Evolutionary conservation across 1,140 invertebrate species (phyloP).

Genomic region (Probaryconus sp.): DNA sequence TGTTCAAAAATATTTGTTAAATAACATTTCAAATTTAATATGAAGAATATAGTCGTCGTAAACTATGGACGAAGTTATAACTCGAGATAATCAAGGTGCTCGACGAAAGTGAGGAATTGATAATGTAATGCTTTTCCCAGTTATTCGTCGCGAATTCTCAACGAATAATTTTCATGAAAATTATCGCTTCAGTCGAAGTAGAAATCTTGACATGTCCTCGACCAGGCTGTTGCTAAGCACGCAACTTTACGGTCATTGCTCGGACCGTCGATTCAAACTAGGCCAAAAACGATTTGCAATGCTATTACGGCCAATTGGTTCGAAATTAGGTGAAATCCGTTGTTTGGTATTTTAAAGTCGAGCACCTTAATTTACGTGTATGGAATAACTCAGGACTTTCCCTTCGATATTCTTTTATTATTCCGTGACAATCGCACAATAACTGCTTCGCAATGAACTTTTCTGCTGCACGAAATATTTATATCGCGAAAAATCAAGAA

Average conservation of each 20-base stretch:
- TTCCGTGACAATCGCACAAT: slow-evolving; percentile 2
- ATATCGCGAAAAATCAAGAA: no score
- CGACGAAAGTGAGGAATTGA: background rate
- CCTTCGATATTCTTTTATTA: slow-evolving; percentile 20
- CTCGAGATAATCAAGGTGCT: no score
- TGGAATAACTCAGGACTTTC: background rate
- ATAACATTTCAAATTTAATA: no score
- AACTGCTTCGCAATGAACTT: no score
- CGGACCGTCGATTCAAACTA: background rate
- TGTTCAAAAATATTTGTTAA: no score
- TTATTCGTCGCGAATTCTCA: background rate
- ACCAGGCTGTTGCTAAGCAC: slow-evolving; percentile 29
- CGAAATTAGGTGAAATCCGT: slow-evolving; percentile 17
- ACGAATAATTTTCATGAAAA: slow-evolving; percentile 12
- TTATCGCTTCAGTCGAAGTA: slow-evolving; percentile 10
- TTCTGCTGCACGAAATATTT: no score
- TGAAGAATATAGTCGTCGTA: no score
- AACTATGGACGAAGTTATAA: no score
- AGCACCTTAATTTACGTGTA: slow-evolving; percentile 11
- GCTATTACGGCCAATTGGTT: slow-evolving; percentile 3
- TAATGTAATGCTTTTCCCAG: slow-evolving; percentile 6
- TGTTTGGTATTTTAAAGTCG: background rate
- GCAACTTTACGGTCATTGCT: slow-evolving; percentile 28
- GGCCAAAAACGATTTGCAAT: slow-evolving; percentile 9
- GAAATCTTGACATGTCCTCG: slow-evolving; percentile 31